Evolutionary conservation across 2,888 invertebrate species (phyloP).

Genomic region (Lissonota sp.): DNA sequence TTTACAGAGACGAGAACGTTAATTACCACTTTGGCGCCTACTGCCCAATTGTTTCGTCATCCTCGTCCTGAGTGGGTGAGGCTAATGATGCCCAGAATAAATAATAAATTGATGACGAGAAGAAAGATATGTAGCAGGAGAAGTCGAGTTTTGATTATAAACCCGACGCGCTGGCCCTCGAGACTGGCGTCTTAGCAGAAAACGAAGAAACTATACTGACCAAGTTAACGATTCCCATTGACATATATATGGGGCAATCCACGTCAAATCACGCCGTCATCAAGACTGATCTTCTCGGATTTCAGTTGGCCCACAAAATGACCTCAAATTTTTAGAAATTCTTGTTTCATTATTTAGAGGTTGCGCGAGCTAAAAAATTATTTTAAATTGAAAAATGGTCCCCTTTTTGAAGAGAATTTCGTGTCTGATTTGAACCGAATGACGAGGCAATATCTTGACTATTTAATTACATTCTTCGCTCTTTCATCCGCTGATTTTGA

Average conservation of each 20-base stretch:
- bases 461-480: conserved; percentile 42
- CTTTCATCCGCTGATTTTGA: background rate
- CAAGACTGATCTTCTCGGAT: too few species aligned
- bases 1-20: conserved; percentile 10
- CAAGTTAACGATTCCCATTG: conserved; percentile 16
- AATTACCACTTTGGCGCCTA: conserved; percentile 51
- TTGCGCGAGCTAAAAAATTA: too few species aligned
- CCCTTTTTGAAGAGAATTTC: too few species aligned
- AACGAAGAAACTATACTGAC: conserved; percentile 36
- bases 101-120: conserved; percentile 71
- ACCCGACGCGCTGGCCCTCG: conserved; percentile 16
- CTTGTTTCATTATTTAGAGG: too few species aligned
- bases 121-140: background rate
- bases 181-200: conserved; percentile 41
- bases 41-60: conserved; percentile 28
- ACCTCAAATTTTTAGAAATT: too few species aligned
- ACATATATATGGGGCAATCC: conserved; percentile 26
- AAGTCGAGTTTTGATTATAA: conserved; percentile 41
- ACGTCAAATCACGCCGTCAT: too few species aligned
- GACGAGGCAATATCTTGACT: conserved; percentile 46
- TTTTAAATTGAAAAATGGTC: too few species aligned
- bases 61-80: conserved; percentile 26
- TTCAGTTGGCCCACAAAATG: too few species aligned
- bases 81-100: conserved; percentile 67
- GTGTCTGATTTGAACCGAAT: conserved; percentile 2